A percentile compares a stretch with the other conserved stretches of the same genome.
Evolutionary conservation across 2,797 vertebrate species (phyloP).

Genomic region (Alosa sapidissima): DNA sequence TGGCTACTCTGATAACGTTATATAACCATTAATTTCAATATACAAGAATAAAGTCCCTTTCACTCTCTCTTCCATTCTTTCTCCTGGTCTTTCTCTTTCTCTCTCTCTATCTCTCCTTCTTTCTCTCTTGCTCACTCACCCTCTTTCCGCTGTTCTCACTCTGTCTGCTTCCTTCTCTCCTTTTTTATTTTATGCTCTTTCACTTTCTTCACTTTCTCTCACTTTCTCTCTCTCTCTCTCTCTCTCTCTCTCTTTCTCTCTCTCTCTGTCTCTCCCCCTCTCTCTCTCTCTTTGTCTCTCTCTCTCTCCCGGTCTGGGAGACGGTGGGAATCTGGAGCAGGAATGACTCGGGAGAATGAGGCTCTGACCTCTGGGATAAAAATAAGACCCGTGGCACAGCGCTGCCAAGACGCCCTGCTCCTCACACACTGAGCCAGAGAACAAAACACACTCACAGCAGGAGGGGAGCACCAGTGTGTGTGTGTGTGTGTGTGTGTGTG

Average conservation of each 20-base stretch:
- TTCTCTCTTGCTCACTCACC: neutral
- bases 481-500: slow-evolving; percentile 21
- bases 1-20: neutral
- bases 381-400: slow-evolving; percentile 83
- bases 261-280: neutral
- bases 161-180: neutral
- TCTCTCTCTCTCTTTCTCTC: neutral
- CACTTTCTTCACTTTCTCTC: neutral
- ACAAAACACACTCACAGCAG: slow-evolving; percentile 32
- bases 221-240: slow-evolving; percentile 37
- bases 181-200: slow-evolving; percentile 19
- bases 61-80: slow-evolving; percentile 34
- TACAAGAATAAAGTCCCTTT: neutral
- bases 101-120: neutral
- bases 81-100: slow-evolving; percentile 26
- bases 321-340: slow-evolving; percentile 78
- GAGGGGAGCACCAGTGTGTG: slow-evolving; percentile 41
- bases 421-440: slow-evolving; percentile 51
- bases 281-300: neutral
- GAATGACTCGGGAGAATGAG: slow-evolving; percentile 21
- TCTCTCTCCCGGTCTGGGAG: slow-evolving; percentile 42
- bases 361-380: slow-evolving; percentile 84
- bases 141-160: slow-evolving; percentile 21
- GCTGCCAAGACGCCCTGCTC: slow-evolving; percentile 79
- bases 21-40: neutral